Conservation (phyloP, 2,797 vertebrate species). For the Phaenicophaeus curvirostris region DNA sequence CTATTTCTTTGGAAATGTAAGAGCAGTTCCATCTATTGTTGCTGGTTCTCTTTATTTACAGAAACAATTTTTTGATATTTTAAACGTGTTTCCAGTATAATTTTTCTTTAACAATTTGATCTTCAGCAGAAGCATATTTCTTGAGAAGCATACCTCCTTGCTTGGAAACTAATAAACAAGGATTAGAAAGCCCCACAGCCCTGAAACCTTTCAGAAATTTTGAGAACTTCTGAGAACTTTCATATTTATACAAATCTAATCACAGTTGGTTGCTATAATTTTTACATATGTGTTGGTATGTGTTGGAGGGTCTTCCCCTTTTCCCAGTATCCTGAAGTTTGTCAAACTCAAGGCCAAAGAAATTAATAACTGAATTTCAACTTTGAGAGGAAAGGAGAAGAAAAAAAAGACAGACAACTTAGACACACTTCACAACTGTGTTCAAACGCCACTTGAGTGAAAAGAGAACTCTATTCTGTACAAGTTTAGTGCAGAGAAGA, state of each 20-base stretch:
- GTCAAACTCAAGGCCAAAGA: not conserved
- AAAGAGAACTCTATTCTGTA: not conserved
- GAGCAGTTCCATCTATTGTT: not conserved
- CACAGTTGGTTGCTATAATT: not conserved
- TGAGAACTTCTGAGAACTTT: not conserved
- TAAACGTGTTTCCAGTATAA: not conserved
- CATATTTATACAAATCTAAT: not conserved
- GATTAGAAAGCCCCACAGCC: not conserved
- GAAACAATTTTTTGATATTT: not conserved
- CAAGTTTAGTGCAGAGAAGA: not conserved
- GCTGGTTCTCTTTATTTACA: not conserved
- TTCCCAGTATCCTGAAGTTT: not conserved
- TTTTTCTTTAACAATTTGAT: not conserved
- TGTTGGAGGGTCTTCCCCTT: not conserved
- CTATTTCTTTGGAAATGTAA: not conserved
- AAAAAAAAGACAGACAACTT: not conserved
- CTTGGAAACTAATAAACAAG: not conserved
- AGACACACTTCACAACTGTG: not conserved
- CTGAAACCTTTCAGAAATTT: not conserved
- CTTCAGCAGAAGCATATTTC: not conserved
- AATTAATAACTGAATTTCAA: not conserved
- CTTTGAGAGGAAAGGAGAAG: rapidly evolving
- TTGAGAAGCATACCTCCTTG: not conserved
- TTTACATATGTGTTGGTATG: not conserved
- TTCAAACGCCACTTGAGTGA: not conserved